phyloP scores from a whole-genome alignment of 1,140 invertebrate genomes.

The Tetranychus cinnabarinus region DNA sequence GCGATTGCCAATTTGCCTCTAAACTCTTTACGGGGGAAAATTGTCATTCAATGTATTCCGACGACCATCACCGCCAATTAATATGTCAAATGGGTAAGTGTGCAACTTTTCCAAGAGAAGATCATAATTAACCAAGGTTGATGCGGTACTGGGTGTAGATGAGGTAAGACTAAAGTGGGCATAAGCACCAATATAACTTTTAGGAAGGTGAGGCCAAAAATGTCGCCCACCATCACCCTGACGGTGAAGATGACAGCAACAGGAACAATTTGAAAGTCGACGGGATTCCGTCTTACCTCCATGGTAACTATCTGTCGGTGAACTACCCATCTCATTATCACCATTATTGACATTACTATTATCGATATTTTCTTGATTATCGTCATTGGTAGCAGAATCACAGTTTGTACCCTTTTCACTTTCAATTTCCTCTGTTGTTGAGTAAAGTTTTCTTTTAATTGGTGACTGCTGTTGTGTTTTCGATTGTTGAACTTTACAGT shows the following conservation, averaged over 20 bases:
- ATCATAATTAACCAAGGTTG: background rate
- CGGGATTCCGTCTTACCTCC: background rate
- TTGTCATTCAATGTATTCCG: conserved; percentile 61
- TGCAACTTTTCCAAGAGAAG: conserved; percentile 1
- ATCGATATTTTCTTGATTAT: background rate
- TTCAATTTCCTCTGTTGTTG: background rate
- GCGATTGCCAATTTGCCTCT: conserved; percentile 90
- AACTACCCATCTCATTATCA: no score
- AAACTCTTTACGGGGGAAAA: conserved; percentile 57
- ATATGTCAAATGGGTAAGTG: conserved; percentile 68
- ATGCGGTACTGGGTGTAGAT: background rate
- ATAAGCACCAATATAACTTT: conserved; percentile 5
- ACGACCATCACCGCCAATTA: conserved; percentile 91
- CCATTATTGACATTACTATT: no score
- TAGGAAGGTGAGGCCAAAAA: background rate
- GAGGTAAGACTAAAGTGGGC: conserved; percentile 6
- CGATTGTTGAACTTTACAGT: background rate
- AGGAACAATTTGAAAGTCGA: background rate
- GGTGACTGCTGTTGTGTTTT: background rate
- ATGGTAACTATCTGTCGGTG: background rate
- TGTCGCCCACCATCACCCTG: background rate
- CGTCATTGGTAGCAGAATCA: no score
- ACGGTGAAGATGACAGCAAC: conserved; percentile 8
- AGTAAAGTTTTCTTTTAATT: background rate
- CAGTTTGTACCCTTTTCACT: background rate